Evolutionary conservation across 2,113 vertebrate species (phyloP).

Genomic region (Oxyura jamaicensis): DNA sequence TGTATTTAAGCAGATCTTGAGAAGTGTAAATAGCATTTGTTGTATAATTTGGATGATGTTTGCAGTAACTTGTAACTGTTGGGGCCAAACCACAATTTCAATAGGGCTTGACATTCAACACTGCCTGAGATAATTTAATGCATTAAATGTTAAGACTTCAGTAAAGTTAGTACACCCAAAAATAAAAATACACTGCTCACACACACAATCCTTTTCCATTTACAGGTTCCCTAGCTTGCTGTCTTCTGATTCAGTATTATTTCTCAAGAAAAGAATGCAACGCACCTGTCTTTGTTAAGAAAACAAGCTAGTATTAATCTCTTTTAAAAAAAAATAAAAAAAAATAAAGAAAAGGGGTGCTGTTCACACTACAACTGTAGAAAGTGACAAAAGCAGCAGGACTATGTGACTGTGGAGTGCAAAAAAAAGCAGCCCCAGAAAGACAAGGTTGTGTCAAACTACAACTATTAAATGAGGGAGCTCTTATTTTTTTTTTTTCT

Average conservation of each 20-base stretch:
- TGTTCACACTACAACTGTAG: neutral
- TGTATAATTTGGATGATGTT: neutral
- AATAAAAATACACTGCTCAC: neutral
- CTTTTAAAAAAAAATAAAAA: neutral
- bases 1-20: neutral
- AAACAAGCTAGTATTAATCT: neutral
- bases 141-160: neutral
- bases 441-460: neutral
- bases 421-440: neutral
- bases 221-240: neutral
- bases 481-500: neutral
- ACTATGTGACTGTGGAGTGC: accelerated
- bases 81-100: neutral
- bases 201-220: neutral
- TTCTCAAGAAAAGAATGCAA: neutral
- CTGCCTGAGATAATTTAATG: neutral
- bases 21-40: neutral
- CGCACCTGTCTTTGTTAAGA: neutral
- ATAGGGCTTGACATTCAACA: neutral
- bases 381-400: neutral
- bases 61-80: neutral
- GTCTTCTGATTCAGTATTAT: neutral
- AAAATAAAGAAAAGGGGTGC: neutral
- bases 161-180: neutral
- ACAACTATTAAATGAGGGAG: neutral